These are phyloP conservation scores for Colius striatus DNA, from an alignment of 2,113 vertebrate species.

Conservation along the genomic window DNA sequence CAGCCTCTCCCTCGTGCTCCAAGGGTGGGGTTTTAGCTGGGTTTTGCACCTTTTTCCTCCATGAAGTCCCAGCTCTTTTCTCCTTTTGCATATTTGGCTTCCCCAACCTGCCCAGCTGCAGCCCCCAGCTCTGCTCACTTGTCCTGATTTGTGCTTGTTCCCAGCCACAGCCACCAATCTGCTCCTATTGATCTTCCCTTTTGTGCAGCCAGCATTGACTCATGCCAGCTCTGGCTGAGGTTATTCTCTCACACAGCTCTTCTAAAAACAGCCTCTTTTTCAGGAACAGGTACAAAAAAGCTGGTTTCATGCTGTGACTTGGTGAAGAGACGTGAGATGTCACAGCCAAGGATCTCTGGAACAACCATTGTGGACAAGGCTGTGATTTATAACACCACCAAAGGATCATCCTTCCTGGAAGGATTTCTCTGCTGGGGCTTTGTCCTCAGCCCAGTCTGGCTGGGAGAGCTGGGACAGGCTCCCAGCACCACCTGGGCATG, in stretches of 20 bases:
- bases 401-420: not conserved
- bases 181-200: slow-evolving; percentile 7
- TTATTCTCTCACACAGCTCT: not conserved
- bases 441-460: not conserved
- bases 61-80: not conserved
- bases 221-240: not conserved
- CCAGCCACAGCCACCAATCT: not conserved
- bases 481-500: not conserved
- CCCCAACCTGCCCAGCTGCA: not conserved
- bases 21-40: not conserved
- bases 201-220: not conserved
- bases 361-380: not conserved
- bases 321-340: not conserved
- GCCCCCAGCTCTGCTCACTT: not conserved
- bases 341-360: not conserved
- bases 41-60: not conserved
- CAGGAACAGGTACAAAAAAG: not conserved
- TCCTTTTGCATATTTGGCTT: not conserved
- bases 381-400: not conserved
- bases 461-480: not conserved
- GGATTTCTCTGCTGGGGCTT: not conserved
- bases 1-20: not conserved
- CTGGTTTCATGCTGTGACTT: not conserved
- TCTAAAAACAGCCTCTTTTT: slow-evolving; percentile 6
- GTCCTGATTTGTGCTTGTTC: not conserved